Base-by-base conservation (phyloP, 1,140 invertebrate genomes). In the Drosophila arawakana region DNA sequence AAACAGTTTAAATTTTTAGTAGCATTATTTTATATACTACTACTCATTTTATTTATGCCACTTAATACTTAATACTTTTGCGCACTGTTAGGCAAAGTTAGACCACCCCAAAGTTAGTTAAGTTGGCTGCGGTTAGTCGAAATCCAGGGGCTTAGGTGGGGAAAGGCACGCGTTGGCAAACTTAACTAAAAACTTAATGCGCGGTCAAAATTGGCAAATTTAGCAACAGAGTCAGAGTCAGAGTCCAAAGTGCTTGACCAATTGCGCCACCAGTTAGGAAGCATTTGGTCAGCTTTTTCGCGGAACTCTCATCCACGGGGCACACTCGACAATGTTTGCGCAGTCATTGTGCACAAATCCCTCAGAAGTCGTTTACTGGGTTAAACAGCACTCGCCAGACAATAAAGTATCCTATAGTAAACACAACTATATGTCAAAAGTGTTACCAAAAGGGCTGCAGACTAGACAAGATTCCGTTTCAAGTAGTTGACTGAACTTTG, bases 201-300 rank as follows among this genome's bases (percentile, higher is more conserved):
- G 9, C 4, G 6, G 6, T 25, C 11, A 5, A n/a, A 15, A 15
- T 52, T 52, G 50, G 11, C 50, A 34, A 50, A 34, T 50, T 11
- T 4, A 30, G 49, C 25, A 10, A 7, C 5, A 50, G 5, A 50
- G 5, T 50, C 5, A 50, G 5, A 50, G 5, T 50, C 30, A 35
- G 25, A 52, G n/a, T 25, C 47, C 47, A 30, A 13, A 10, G 43
- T 35, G 59, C 63, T 73, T 73, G 21, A 10, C 30, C 37, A 46
- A 54, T 39, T 49, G 37, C 44, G 69, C 47, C 49, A 76, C 61
- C 57, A 67, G 57, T 67, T 69, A 66, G 62, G 69, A n/a, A 76
- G 73, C 60, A 54, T 49, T 73, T 43, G 9, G 37, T 25, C 34
- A 54, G 15, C 21, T 15, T 39, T 3, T 73, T 54, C 71, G 30